Conservation (phyloP, 2,888 invertebrate species). For the Noctua janthe region DNA sequence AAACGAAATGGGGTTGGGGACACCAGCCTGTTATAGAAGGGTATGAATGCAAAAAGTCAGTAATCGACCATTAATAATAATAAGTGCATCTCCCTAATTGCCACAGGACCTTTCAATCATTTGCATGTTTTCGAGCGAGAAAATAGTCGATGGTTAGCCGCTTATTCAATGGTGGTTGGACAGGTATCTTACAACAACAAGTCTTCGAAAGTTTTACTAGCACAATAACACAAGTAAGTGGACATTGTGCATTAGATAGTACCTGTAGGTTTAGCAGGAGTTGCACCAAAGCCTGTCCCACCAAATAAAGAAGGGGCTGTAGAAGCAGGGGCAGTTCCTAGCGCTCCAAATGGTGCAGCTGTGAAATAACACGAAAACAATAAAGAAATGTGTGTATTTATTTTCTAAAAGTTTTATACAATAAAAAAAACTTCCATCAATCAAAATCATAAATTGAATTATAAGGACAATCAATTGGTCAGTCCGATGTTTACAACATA, state of each 20-base stretch:
- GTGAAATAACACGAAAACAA: conserved; percentile 39
- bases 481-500: not conserved
- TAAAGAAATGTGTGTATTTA: not conserved
- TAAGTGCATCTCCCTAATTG: not conserved
- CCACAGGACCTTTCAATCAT: not conserved
- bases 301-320: conserved; percentile 90
- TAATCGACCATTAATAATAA: not conserved
- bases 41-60: not conserved
- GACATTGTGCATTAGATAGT: conserved; percentile 11
- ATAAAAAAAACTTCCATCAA: not conserved
- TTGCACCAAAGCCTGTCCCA: conserved; percentile 84
- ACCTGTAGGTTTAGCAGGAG: conserved; percentile 85
- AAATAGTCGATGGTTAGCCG: not conserved
- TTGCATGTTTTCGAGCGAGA: not conserved
- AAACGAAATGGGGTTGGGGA: not conserved
- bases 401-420: not conserved
- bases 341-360: conserved; percentile 88
- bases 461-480: not conserved
- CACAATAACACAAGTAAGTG: not conserved
- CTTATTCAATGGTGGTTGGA: not conserved
- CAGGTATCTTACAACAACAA: not conserved
- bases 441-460: not conserved
- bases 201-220: not conserved
- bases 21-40: not conserved
- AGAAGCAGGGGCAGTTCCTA: conserved; percentile 88